phyloP scores from a whole-genome alignment of 2,888 invertebrate species.

The Nebria salina region DNA sequence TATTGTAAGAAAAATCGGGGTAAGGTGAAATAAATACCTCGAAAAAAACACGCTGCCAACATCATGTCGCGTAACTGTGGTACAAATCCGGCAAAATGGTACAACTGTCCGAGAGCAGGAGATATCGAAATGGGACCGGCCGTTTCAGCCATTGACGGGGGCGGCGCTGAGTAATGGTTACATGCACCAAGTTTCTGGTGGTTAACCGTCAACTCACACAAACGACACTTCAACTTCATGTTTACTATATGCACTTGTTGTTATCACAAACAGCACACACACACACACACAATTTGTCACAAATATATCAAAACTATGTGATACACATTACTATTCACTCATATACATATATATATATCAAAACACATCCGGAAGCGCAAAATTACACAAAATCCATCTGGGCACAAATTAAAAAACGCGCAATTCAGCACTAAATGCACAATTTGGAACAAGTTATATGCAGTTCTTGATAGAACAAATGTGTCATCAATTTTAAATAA shows the following conservation, averaged over 20 bases:
- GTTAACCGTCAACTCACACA: conserved; percentile 36
- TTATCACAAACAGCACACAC: neutral
- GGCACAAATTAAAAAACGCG: too few species aligned
- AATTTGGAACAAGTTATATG: neutral
- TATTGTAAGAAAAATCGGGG: too few species aligned
- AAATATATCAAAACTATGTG: neutral
- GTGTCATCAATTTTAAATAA: neutral
- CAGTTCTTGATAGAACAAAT: neutral
- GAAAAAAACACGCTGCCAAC: conserved; percentile 71
- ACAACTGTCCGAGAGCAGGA: conserved; percentile 59
- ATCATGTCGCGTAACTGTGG: conserved; percentile 72
- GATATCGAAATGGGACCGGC: conserved; percentile 50
- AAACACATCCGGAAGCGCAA: neutral
- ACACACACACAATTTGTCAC: neutral
- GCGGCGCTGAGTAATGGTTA: conserved; percentile 9
- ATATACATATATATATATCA: too few species aligned
- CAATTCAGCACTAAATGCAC: neutral
- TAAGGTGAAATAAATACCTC: conserved; percentile 62
- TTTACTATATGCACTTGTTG: conserved; percentile 5
- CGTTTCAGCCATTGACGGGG: neutral
- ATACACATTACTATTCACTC: neutral
- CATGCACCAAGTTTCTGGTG: conserved; percentile 30
- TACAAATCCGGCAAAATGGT: conserved; percentile 64
- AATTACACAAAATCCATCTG: neutral
- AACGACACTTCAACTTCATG: conserved; percentile 41